Evolutionary conservation across 2,888 invertebrate genomes (phyloP).

Genomic region (Ichneumoninae sp.): DNA sequence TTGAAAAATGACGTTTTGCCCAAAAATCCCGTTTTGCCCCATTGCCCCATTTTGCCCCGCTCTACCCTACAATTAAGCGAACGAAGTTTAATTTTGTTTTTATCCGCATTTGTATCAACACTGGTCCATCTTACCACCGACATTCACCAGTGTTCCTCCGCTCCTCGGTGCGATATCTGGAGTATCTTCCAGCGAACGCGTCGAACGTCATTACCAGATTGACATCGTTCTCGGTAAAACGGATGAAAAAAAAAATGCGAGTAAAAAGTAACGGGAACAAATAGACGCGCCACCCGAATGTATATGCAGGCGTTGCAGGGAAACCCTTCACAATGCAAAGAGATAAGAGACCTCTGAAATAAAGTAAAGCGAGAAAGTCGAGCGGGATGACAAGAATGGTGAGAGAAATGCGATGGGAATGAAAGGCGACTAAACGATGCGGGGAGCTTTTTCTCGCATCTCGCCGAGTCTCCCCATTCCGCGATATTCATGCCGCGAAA

Average conservation of each 20-base stretch:
- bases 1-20: too few relatives aligned
- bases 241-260: background rate
- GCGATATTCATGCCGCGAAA: constrained; percentile 50
- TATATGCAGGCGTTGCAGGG: constrained; percentile 9
- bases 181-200: background rate
- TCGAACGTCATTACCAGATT: background rate
- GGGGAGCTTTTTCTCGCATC: constrained; percentile 36
- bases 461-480: constrained; percentile 42
- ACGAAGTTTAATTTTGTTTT: background rate
- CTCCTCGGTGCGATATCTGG: background rate
- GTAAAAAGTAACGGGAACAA: constrained; percentile 19
- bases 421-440: constrained; percentile 50
- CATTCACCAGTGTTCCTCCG: background rate
- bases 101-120: too few relatives aligned
- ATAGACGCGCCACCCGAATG: constrained; percentile 1
- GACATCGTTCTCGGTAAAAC: background rate
- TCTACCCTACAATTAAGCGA: background rate
- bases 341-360: constrained; percentile 39
- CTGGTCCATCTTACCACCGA: background rate
- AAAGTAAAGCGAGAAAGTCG: background rate
- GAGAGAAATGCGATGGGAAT: constrained; percentile 32
- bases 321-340: constrained; percentile 23
- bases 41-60: too few relatives aligned
- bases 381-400: constrained; percentile 23
- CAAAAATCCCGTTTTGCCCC: too few relatives aligned